Conservation (phyloP, 2,888 invertebrate species). For the Merodon equestris region DNA sequence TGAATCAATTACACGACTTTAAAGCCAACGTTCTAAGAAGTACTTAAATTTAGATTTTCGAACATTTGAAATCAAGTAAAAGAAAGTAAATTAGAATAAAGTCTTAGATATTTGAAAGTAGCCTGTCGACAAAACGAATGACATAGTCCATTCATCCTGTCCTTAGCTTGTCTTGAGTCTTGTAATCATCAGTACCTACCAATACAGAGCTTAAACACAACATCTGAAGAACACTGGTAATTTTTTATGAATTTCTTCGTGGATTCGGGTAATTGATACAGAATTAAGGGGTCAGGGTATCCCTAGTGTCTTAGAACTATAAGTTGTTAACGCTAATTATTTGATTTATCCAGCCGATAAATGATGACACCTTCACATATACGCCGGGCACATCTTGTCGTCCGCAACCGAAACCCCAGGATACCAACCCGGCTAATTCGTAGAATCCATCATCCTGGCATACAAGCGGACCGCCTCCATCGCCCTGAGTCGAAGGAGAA, state of each 20-base stretch:
- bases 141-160: too few relatives aligned
- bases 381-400: constrained; percentile 96
- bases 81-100: constrained; percentile 18
- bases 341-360: constrained; percentile 98
- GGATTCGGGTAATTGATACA: constrained; percentile 50
- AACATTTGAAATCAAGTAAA: constrained; percentile 6
- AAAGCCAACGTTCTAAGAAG: constrained; percentile 20
- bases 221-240: constrained; percentile 52
- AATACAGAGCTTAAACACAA: constrained; percentile 5
- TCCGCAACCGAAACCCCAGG: constrained; percentile 98
- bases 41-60: constrained; percentile 29
- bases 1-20: constrained; percentile 53
- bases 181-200: constrained; percentile 1
- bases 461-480: constrained; percentile 95
- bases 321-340: constrained; percentile 96
- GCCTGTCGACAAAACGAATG: constrained; percentile 3
- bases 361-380: constrained; percentile 96
- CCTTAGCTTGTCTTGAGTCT: not conserved
- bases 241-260: constrained; percentile 6
- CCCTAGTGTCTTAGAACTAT: constrained; percentile 78
- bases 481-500: constrained; percentile 82
- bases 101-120: not conserved
- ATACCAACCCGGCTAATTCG: constrained; percentile 94
- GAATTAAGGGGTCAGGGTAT: constrained; percentile 19
- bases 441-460: constrained; percentile 96